Evolutionary conservation across 2,113 vertebrate species (phyloP).

Genomic region (Labeo catla): DNA sequence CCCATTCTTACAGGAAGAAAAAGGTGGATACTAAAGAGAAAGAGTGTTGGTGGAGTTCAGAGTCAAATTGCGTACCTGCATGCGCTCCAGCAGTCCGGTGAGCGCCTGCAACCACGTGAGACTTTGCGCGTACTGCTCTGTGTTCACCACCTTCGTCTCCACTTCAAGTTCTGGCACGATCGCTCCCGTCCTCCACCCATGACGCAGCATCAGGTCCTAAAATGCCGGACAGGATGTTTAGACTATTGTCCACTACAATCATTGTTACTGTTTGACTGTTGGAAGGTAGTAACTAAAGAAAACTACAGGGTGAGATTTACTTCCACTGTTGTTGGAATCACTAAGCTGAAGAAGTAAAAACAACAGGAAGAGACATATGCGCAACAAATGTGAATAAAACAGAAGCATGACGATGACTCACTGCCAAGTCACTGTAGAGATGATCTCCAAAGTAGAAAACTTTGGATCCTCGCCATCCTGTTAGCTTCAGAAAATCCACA

Average conservation of each 20-base stretch:
- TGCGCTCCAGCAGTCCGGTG: constrained; percentile 82
- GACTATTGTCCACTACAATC: neutral
- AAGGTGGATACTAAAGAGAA: neutral
- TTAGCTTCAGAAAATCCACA: constrained; percentile 91
- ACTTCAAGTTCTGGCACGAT: constrained; percentile 83
- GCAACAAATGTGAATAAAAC: constrained; percentile 6
- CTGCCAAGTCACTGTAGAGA: constrained; percentile 95
- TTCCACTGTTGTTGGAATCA: neutral
- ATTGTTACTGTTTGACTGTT: neutral
- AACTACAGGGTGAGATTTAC: neutral
- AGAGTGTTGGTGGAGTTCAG: neutral
- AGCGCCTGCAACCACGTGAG: constrained; percentile 88
- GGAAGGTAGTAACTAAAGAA: neutral
- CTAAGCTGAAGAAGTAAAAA: neutral
- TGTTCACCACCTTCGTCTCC: constrained; percentile 84
- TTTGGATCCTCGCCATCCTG: constrained; percentile 90
- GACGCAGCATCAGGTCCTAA: constrained; percentile 84
- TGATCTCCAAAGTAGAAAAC: constrained; percentile 98
- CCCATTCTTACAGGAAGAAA: too few relatives aligned
- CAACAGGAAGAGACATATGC: neutral
- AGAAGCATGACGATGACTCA: constrained; percentile 70
- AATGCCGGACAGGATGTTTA: neutral
- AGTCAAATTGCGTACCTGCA: constrained; percentile 73
- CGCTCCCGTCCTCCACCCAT: constrained; percentile 85
- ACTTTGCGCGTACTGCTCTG: constrained; percentile 77